phyloP scores from a whole-genome alignment of 2,113 vertebrate species.

The Channa maculata region DNA sequence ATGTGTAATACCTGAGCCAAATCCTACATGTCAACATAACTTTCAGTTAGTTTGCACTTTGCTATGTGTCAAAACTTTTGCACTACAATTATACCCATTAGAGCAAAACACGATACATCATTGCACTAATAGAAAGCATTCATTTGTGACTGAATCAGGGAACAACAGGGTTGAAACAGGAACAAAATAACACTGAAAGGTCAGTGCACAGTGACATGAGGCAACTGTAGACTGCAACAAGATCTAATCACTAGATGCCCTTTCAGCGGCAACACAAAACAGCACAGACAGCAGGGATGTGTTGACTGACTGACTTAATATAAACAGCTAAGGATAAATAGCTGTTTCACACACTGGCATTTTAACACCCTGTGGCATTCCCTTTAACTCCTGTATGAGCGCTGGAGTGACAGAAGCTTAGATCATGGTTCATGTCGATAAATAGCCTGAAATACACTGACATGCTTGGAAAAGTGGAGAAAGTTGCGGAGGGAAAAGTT shows the following conservation, averaged over 20 bases:
- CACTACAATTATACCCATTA: neutral
- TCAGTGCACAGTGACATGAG: constrained; percentile 40
- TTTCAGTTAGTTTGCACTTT: too few species aligned
- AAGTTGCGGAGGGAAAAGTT: neutral
- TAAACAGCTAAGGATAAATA: constrained; percentile 35
- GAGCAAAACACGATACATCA: neutral
- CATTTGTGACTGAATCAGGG: neutral
- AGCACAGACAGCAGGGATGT: neutral
- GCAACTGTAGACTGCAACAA: constrained; percentile 4
- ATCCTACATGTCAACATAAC: neutral
- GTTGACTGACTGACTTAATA: constrained; percentile 18
- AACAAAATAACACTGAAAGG: constrained; percentile 54
- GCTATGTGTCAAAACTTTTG: neutral
- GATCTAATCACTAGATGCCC: constrained; percentile 60
- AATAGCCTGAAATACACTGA: neutral
- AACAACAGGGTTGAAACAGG: constrained; percentile 17
- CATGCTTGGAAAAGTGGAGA: neutral
- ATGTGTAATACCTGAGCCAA: too few species aligned
- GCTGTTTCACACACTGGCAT: constrained; percentile 19
- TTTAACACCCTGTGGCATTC: constrained; percentile 9
- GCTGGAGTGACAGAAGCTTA: neutral
- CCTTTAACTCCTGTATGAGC: neutral
- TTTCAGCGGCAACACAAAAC: constrained; percentile 55
- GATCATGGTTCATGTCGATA: neutral
- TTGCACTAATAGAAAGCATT: neutral